These are phyloP conservation scores for Magallana nippona DNA, from an alignment of 2,888 invertebrate species.

Conservation along the genomic window DNA sequence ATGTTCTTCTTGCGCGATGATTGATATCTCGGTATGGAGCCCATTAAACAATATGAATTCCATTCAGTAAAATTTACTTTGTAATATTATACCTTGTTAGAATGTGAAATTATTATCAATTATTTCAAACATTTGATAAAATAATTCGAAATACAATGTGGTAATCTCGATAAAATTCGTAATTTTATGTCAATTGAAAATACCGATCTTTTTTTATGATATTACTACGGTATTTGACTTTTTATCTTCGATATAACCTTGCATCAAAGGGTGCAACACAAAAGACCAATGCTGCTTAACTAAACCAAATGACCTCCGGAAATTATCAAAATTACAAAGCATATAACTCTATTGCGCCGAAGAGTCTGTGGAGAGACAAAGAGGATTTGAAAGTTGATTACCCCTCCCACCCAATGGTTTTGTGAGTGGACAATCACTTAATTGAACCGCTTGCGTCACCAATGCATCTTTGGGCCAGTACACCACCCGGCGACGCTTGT, in stretches of 20 bases:
- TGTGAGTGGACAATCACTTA: slow-evolving; percentile 9
- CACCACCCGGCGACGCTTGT: background rate
- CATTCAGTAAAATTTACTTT: too few relatives aligned
- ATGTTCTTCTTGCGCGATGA: too few relatives aligned
- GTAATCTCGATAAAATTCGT: background rate
- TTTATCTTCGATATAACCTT: background rate
- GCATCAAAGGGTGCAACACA: slow-evolving; percentile 7
- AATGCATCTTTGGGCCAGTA: background rate
- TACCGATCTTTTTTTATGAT: background rate
- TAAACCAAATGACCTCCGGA: background rate
- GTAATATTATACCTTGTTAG: too few relatives aligned
- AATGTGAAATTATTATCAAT: too few relatives aligned
- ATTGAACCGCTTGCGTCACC: slow-evolving; percentile 16
- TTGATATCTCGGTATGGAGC: too few relatives aligned
- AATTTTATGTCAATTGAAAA: background rate
- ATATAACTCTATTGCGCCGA: background rate
- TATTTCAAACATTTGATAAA: too few relatives aligned
- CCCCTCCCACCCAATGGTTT: background rate
- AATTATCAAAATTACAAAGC: slow-evolving; percentile 1
- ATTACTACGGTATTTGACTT: background rate
- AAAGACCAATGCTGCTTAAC: background rate
- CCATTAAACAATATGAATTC: too few relatives aligned
- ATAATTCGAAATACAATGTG: background rate
- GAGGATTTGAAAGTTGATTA: background rate
- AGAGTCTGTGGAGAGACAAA: background rate